Percentiles rank a stretch among this genome's conserved stretches.
phyloP scores from a whole-genome alignment of 2,113 vertebrate genomes.

The Orycteropus afer region DNA sequence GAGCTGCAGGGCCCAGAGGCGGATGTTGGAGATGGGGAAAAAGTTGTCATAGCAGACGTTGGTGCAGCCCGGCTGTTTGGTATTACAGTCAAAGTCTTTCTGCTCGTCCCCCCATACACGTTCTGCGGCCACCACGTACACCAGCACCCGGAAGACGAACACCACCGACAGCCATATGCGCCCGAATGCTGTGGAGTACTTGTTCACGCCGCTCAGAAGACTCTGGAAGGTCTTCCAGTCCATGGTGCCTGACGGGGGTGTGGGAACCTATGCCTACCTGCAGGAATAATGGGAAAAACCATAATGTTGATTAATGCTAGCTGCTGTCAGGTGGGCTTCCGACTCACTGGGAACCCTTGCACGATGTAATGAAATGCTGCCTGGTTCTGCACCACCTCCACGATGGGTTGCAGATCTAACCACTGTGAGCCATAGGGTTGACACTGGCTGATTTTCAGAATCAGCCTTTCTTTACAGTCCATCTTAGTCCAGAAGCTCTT shows the following conservation, averaged over 20 bases:
- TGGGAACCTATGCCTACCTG: not conserved
- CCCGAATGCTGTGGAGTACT: conserved; percentile 94
- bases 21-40: conserved; percentile 96
- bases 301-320: fast-evolving
- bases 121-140: conserved; percentile 95
- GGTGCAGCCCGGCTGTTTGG: conserved; percentile 92
- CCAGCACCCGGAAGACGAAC: conserved; percentile 94
- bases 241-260: conserved; percentile 81
- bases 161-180: conserved; percentile 96
- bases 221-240: conserved; percentile 91
- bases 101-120: conserved; percentile 93
- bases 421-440: not conserved
- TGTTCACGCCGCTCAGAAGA: conserved; percentile 92
- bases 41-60: conserved; percentile 93
- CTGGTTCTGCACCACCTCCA: not conserved
- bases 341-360: not conserved
- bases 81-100: conserved; percentile 96
- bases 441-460: not conserved
- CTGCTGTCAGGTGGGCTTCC: not conserved
- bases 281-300: not conserved
- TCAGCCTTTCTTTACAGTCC: not conserved
- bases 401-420: not conserved
- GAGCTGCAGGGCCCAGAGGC: conserved; percentile 97
- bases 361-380: not conserved
- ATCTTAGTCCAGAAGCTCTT: not conserved